These are phyloP conservation scores for Naso thynnoides DNA, from an alignment of 2,797 vertebrate species.

Conservation along the genomic window DNA sequence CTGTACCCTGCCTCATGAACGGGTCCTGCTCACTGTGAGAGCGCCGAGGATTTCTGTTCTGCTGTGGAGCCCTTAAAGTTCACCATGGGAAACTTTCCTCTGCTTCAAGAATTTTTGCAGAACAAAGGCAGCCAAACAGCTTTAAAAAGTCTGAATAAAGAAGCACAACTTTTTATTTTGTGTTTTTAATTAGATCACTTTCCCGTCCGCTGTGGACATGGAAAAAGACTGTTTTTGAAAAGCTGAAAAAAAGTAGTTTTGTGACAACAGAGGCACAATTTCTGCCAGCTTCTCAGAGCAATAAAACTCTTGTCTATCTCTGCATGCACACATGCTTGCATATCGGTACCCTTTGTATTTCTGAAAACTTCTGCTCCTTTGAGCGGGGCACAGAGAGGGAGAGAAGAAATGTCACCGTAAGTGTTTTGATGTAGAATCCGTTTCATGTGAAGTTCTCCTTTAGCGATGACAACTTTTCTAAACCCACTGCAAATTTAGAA, in stretches of 20 bases:
- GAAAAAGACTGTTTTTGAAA: slow-evolving; percentile 76
- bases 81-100: slow-evolving; percentile 74
- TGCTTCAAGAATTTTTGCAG: slow-evolving; percentile 61
- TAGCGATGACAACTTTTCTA: slow-evolving; percentile 86
- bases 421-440: slow-evolving; percentile 86
- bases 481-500: slow-evolving; percentile 85
- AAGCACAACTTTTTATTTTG: slow-evolving; percentile 77
- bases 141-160: slow-evolving; percentile 82
- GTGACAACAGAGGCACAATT: slow-evolving; percentile 83
- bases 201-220: slow-evolving; percentile 78
- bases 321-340: slow-evolving; percentile 82
- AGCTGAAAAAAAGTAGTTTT: slow-evolving; percentile 71
- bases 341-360: slow-evolving; percentile 83
- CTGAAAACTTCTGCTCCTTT: slow-evolving; percentile 84
- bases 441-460: slow-evolving; percentile 88
- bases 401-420: slow-evolving; percentile 86
- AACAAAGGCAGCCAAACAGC: slow-evolving; percentile 73
- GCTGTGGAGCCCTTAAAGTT: slow-evolving; percentile 68
- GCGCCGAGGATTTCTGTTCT: slow-evolving; percentile 50
- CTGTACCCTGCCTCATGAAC: slow-evolving; percentile 36
- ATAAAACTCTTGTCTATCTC: slow-evolving; percentile 84
- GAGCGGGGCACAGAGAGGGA: slow-evolving; percentile 81
- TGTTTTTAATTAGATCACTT: slow-evolving; percentile 85
- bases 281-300: slow-evolving; percentile 79
- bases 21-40: slow-evolving; percentile 51